Evolutionary conservation across 2,113 vertebrate genomes (phyloP).

Genomic region (Tachysurus vachellii): DNA sequence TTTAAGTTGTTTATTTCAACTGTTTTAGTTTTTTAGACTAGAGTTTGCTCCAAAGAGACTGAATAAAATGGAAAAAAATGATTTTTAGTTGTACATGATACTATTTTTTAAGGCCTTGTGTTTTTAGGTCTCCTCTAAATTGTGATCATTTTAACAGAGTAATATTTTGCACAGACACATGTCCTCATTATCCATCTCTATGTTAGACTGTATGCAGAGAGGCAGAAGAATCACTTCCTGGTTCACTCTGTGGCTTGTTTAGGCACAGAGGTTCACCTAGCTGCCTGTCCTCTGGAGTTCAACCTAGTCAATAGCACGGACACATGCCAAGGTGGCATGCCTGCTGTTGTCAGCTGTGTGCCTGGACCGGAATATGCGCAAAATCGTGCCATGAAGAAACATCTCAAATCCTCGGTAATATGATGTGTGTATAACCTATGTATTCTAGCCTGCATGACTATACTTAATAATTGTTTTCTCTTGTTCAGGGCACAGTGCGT

Average conservation of each 20-base stretch:
- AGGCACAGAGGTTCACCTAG: constrained; percentile 88
- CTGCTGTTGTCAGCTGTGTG: constrained; percentile 87
- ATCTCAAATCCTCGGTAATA: constrained; percentile 69
- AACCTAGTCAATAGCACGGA: constrained; percentile 75
- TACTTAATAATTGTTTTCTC: constrained; percentile 8
- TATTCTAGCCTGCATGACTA: neutral
- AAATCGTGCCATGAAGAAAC: constrained; percentile 76
- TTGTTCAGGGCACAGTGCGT: constrained; percentile 73
- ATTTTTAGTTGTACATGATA: neutral
- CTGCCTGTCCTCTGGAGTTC: constrained; percentile 86
- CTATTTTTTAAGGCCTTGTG: neutral
- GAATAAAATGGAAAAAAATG: neutral
- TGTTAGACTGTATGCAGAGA: constrained; percentile 80
- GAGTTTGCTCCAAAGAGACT: neutral
- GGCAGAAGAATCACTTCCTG: constrained; percentile 80
- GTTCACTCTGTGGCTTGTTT: constrained; percentile 85
- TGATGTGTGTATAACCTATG: neutral
- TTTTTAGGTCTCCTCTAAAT: neutral
- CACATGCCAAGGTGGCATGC: constrained; percentile 74
- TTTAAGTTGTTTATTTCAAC: neutral
- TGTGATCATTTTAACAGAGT: neutral
- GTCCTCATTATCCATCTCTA: neutral
- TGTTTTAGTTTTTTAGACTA: neutral
- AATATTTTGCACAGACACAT: neutral
- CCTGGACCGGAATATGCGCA: constrained; percentile 77